These are phyloP conservation scores for Limonius californicus DNA, from an alignment of 1,140 invertebrate genomes.

Conservation along the genomic window DNA sequence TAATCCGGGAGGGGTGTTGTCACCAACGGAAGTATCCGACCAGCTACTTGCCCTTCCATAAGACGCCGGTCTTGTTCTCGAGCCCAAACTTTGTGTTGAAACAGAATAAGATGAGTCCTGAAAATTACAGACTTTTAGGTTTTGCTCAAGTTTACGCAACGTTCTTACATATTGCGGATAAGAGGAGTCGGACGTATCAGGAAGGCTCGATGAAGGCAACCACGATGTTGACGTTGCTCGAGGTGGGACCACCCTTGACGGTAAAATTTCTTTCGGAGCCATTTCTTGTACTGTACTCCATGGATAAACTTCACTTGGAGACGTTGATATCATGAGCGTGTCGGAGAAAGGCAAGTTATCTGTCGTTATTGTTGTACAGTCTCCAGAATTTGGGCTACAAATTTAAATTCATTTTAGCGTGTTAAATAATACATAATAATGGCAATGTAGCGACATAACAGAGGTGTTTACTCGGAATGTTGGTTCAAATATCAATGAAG, in stretches of 20 bases:
- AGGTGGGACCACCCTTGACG: constrained; percentile 31
- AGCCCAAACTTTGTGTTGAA: constrained; percentile 36
- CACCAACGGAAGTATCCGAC: constrained; percentile 18
- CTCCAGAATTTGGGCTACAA: constrained; percentile 51
- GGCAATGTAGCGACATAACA: no score
- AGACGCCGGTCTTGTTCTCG: constrained; percentile 45
- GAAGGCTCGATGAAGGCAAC: constrained; percentile 33
- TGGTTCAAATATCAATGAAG: no score
- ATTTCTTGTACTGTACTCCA: constrained; percentile 40
- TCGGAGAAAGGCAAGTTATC: constrained; percentile 30
- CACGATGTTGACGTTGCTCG: constrained; percentile 31
- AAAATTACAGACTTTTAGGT: no score
- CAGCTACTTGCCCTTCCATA: constrained; percentile 51
- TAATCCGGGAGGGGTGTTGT: background rate
- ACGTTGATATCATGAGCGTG: constrained; percentile 32
- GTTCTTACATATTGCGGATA: background rate
- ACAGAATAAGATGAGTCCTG: no score
- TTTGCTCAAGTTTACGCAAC: no score
- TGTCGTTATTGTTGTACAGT: constrained; percentile 43
- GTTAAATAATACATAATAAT: no score
- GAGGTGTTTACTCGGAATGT: no score
- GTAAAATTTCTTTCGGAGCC: constrained; percentile 30
- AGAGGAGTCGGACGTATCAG: background rate
- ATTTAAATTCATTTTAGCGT: no score
- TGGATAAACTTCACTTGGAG: constrained; percentile 40